Evolutionary conservation across 2,113 vertebrate species (phyloP).

Genomic region (Danio rerio): DNA sequence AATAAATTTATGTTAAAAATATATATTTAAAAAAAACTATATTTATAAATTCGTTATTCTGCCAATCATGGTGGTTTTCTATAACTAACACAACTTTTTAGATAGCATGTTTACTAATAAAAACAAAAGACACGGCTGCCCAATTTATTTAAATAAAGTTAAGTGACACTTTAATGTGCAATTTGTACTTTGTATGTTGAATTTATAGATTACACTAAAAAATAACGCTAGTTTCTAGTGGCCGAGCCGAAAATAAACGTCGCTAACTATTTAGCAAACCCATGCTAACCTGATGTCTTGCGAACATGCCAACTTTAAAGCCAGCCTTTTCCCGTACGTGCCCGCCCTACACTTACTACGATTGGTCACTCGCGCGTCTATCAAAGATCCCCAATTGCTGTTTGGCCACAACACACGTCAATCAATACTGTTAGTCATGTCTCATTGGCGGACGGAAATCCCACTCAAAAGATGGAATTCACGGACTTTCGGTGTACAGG

Average conservation of each 20-base stretch:
- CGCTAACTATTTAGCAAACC: slow-evolving; percentile 50
- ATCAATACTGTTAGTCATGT: slow-evolving; percentile 48
- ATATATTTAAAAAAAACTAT: too few species aligned
- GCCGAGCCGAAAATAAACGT: slow-evolving; percentile 25
- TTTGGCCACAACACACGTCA: slow-evolving; percentile 63
- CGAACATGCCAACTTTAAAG: slow-evolving; percentile 52
- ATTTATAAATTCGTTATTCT: background rate
- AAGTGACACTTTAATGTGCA: background rate
- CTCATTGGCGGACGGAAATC: slow-evolving; percentile 64
- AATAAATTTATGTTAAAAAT: too few species aligned
- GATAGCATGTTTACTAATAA: background rate
- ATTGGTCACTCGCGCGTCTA: slow-evolving; percentile 66
- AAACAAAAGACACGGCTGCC: background rate
- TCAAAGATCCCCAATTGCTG: slow-evolving; percentile 53
- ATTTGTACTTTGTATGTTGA: background rate
- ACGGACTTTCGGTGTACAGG: slow-evolving; percentile 59
- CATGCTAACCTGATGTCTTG: slow-evolving; percentile 31
- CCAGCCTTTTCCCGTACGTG: slow-evolving; percentile 79
- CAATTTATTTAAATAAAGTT: background rate
- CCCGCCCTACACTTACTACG: slow-evolving; percentile 64
- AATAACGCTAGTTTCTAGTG: background rate
- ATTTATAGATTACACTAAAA: background rate
- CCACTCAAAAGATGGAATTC: slow-evolving; percentile 67
- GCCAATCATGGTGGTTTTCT: background rate
- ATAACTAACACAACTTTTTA: background rate